A percentile compares a stretch with the other conserved stretches of the same genome.
These are phyloP conservation scores for Hydra vulgaris DNA, from an alignment of 30 jellyfish, hydroid and myxozoan genomes.

Conservation along the genomic window DNA sequence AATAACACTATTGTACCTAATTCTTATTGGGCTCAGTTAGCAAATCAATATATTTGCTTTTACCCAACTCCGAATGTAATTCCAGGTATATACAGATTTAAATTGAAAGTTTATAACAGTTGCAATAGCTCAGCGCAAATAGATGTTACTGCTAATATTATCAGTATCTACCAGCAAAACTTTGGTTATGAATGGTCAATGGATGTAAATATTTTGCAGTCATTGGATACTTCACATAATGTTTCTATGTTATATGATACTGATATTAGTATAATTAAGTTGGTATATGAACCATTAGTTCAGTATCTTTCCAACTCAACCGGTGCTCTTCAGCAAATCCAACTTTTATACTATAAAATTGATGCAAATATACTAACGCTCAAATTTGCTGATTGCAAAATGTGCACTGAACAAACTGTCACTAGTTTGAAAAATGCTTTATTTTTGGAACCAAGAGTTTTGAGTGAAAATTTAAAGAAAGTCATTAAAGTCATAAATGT, in stretches of 20 bases:
- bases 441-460: neutral
- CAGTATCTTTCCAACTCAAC: neutral
- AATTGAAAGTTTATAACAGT: constrained; percentile 33
- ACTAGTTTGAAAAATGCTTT: neutral
- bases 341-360: neutral
- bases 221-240: neutral
- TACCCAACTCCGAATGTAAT: constrained; percentile 38
- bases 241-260: neutral
- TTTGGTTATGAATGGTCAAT: constrained; percentile 26
- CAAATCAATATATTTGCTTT: constrained; percentile 26
- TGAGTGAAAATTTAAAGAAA: neutral
- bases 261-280: neutral
- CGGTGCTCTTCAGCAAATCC: neutral
- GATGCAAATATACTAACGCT: constrained; percentile 7
- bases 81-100: constrained; percentile 43
- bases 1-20: constrained; percentile 29
- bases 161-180: neutral
- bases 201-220: neutral
- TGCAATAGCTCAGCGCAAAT: constrained; percentile 53
- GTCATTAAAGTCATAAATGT: neutral
- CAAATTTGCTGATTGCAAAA: constrained; percentile 2
- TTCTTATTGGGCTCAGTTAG: constrained; percentile 55
- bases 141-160: constrained; percentile 22
- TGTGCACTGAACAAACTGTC: neutral
- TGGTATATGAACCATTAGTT: neutral